Evolutionary conservation across 2,888 invertebrate species (phyloP), one percentile per base, ranked within the genome.

Genomic region (Mystacides longicornis): DNA sequence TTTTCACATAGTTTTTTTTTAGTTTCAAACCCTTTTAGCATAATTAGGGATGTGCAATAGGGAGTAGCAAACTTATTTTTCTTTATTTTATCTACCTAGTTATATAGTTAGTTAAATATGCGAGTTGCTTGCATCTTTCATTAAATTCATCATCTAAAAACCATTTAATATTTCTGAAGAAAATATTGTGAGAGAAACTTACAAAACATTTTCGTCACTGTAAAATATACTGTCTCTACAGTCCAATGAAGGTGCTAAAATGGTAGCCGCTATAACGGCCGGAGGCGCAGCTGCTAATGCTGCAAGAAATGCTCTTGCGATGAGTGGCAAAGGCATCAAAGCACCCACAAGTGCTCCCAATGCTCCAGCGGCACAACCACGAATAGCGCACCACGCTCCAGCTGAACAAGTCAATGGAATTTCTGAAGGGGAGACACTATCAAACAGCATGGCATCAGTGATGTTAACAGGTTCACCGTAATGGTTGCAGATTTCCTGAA

Each of bases 341-440:
- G 70, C 71, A 27, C 71, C 72, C 61, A 73, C 74, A 4, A 71
- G 67, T 2, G 69, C 70, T 1, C 70, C 73, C 9, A 60, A 69
- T 71, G 9, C 71, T 5, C 56, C 60, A 2, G 54, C 50, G 20
- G 59, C 57, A 43, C 57, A 53, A 45, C 55, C 60, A 3, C 55
- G 43, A 2, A 52, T 37, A 18, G 55, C 56, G 49, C 60, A 60
- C 47, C 58, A 54, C 5, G 54, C 52, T 3, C 50, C 55, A 2
- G 46, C 33, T 16, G 23, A 16, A 23, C 56, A 59, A 2, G 2
- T 20, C 20, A 45, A 45, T 7, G 45, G 45, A 3, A 45, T 37
- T 16, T 21, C 46, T 3, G 46, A 16, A n/a, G 19, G 19, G 2
- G 3, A 3, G 9, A 20, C 3, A 18, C 7, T 20, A 46, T 46